Conservation (phyloP, 1,140 invertebrate species). For the Leucophenga varia region DNA sequence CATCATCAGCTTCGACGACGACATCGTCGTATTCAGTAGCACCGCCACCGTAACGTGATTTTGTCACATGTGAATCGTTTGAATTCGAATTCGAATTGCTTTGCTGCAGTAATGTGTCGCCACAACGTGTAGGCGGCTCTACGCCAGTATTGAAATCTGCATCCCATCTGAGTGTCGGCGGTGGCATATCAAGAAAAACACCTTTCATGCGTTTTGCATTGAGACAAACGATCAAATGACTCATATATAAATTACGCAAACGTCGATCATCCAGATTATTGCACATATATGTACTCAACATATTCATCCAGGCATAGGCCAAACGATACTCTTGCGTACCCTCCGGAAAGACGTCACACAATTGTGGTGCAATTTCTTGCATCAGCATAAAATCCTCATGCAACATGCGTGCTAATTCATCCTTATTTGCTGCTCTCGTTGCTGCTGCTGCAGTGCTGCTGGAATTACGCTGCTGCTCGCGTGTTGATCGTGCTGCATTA, state of each 20-base stretch:
- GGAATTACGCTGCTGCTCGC: no score
- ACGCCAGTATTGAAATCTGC: conserved; percentile 17
- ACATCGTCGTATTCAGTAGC: no score
- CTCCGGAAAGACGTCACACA: conserved; percentile 21
- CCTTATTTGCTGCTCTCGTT: no score
- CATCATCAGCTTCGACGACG: no score
- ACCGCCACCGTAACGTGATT: no score
- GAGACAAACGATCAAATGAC: conserved; percentile 31
- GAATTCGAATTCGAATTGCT: no score
- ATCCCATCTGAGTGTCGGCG: conserved; percentile 20
- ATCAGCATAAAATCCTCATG: conserved; percentile 26
- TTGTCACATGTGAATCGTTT: no score
- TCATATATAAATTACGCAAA: conserved; percentile 36
- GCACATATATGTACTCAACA: conserved; percentile 20
- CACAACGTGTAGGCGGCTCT: no score
- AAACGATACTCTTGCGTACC: conserved; percentile 9
- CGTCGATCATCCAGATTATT: conserved; percentile 22
- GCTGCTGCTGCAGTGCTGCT: no score
- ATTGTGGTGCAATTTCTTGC: conserved; percentile 15
- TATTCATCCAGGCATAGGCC: conserved; percentile 29
- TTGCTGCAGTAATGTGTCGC: no score
- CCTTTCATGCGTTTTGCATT: conserved; percentile 27
- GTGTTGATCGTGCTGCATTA: no score
- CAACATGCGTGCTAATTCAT: conserved; percentile 8
- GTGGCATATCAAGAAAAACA: no score